These are phyloP conservation scores for Darevskia nairensis DNA, from an alignment of 2,797 vertebrate species.

Conservation along the genomic window DNA sequence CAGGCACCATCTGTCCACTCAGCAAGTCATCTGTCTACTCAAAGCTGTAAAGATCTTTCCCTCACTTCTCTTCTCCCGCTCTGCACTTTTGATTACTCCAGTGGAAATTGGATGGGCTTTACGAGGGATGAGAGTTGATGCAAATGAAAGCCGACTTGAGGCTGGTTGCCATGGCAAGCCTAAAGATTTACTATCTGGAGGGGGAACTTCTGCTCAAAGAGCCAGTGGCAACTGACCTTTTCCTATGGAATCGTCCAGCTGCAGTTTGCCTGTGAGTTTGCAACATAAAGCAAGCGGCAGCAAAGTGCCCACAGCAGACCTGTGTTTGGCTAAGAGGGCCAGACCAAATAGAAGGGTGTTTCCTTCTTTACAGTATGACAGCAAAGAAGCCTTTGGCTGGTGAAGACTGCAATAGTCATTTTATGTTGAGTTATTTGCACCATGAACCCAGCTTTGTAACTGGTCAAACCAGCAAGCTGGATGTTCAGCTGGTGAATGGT, in stretches of 20 bases:
- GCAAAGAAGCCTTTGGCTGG: not conserved
- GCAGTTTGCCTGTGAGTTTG: not conserved
- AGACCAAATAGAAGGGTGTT: not conserved
- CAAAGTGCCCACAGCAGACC: not conserved
- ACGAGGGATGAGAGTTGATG: slow-evolving; percentile 10
- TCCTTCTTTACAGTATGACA: too few relatives aligned
- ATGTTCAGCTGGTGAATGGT: not conserved
- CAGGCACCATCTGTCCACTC: not conserved
- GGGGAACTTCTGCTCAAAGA: not conserved
- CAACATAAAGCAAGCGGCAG: not conserved
- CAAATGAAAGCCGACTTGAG: slow-evolving; percentile 11
- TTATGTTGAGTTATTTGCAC: not conserved
- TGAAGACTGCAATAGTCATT: not conserved
- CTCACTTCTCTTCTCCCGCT: not conserved
- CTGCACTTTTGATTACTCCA: not conserved
- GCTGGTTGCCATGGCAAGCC: not conserved
- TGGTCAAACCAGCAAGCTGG: not conserved
- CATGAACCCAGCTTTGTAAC: not conserved
- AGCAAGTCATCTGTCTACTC: not conserved
- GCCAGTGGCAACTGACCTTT: not conserved
- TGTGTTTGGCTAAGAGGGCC: not conserved
- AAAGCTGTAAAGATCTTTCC: not conserved
- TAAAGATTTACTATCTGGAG: not conserved
- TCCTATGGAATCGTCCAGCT: too few relatives aligned
- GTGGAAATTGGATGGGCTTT: slow-evolving; percentile 20